phyloP scores from a whole-genome alignment of 2,797 vertebrate genomes.

The Intellagama lesueurii region DNA sequence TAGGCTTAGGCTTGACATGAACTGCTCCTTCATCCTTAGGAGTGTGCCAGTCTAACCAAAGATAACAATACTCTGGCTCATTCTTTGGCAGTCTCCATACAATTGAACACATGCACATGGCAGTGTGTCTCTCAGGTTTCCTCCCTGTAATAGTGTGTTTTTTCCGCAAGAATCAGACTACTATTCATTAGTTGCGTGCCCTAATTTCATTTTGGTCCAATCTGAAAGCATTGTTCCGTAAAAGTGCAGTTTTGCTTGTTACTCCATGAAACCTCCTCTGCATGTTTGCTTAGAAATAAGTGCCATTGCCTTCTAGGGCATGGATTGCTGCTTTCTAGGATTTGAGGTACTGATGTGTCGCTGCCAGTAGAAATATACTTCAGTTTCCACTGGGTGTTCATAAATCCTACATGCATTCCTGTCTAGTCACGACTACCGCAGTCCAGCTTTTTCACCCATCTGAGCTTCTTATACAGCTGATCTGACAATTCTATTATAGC shows the following conservation, averaged over 20 bases:
- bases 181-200: not conserved
- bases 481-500: conserved; percentile 35
- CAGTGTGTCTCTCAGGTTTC: not conserved
- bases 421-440: not conserved
- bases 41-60: not conserved
- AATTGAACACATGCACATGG: not conserved
- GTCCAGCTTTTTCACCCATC: not conserved
- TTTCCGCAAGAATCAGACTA: not conserved
- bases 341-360: not conserved
- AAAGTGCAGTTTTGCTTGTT: not conserved
- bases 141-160: not conserved
- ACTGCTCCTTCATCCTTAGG: not conserved
- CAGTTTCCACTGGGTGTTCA: not conserved
- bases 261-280: not conserved
- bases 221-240: not conserved
- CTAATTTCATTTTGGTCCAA: not conserved
- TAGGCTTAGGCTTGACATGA: not conserved
- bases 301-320: not conserved
- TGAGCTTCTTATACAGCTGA: conserved; percentile 3
- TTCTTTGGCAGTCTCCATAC: not conserved
- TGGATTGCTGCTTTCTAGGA: not conserved
- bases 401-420: conserved; percentile 4
- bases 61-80: not conserved
- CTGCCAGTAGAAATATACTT: not conserved
- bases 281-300: not conserved